A percentile compares a stretch with the other conserved stretches of the same genome.
Conservation (phyloP, 1,140 invertebrate genomes). For the Calosoma granatense region DNA sequence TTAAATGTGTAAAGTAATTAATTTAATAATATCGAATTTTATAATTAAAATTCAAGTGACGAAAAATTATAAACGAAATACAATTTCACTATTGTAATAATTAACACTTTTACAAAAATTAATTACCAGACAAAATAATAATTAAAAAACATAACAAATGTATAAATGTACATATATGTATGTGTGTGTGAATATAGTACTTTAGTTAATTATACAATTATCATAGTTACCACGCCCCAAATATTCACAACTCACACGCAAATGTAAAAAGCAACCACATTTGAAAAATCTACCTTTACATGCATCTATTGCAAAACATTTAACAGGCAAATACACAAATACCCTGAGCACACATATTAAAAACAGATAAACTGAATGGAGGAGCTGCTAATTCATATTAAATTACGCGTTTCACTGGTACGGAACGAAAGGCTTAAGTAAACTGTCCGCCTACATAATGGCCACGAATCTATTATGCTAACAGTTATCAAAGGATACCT, state of each 20-base stretch:
- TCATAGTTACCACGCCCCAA: background rate
- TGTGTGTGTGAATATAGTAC: background rate
- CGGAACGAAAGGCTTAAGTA: background rate
- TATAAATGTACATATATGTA: background rate
- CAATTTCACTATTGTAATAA: slow-evolving; percentile 1
- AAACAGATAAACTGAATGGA: slow-evolving; percentile 3
- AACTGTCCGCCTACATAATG: slow-evolving; percentile 1
- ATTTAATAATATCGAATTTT: background rate
- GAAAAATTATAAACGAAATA: background rate
- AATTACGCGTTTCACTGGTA: background rate
- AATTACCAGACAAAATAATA: too few species aligned
- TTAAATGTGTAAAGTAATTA: background rate
- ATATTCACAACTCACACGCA: background rate
- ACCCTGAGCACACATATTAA: background rate
- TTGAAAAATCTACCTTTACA: background rate
- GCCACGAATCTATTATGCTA: background rate
- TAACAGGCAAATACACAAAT: background rate
- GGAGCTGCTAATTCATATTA: slow-evolving; percentile 3
- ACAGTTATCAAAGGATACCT: background rate
- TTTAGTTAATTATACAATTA: slow-evolving; percentile 1
- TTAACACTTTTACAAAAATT: background rate
- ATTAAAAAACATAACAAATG: background rate
- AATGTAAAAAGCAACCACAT: background rate
- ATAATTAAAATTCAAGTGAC: background rate
- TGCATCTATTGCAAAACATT: background rate